These are phyloP conservation scores for Octopus sinensis DNA, from an alignment of 1,140 invertebrate genomes.

Conservation along the genomic window DNA sequence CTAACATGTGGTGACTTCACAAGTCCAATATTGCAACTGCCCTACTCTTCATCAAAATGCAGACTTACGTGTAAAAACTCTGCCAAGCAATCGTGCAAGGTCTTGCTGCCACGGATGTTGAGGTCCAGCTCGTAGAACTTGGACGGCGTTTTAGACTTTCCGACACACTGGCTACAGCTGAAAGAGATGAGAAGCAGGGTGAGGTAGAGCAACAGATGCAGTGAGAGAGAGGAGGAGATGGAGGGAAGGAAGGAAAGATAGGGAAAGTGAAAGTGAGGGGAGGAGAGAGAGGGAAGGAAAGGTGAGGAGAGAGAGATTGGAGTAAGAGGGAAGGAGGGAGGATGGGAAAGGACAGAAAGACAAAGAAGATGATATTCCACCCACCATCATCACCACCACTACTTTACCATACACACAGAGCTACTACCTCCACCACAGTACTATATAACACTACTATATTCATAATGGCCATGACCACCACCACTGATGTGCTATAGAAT, in stretches of 20 bases:
- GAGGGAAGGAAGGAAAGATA: neutral
- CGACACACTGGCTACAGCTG: constrained; percentile 66
- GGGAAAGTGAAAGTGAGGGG: neutral
- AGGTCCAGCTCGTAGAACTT: constrained; percentile 70
- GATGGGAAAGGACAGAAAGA: neutral
- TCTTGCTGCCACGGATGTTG: constrained; percentile 63
- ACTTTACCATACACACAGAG: no score
- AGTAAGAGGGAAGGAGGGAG: neutral
- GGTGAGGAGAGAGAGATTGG: neutral
- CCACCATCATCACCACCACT: neutral
- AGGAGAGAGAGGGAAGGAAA: neutral
- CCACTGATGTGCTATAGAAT: no score
- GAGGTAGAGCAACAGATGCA: neutral
- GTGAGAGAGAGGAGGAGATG: neutral
- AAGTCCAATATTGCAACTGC: no score
- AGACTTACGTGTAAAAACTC: constrained; percentile 63
- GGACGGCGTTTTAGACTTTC: constrained; percentile 63
- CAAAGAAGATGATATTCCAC: neutral
- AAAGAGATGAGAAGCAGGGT: constrained; percentile 1
- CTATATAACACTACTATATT: no score
- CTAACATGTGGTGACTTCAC: no score
- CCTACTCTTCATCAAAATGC: no score
- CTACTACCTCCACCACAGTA: no score
- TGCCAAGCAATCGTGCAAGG: constrained; percentile 64
- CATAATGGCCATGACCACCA: no score